Evolutionary conservation across 2,797 vertebrate species (phyloP).

Genomic region (Molothrus aeneus): DNA sequence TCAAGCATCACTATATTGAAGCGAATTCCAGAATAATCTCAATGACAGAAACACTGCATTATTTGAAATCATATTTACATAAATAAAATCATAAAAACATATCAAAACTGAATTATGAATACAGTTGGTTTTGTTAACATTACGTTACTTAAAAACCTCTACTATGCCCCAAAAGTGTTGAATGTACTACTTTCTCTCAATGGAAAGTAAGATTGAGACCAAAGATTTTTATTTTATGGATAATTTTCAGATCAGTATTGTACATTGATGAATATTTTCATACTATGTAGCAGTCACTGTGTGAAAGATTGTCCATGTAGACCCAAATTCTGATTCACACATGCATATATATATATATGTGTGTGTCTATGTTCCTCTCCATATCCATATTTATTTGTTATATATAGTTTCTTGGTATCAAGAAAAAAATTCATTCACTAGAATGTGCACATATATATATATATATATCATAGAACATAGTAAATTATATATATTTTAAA

Average conservation of each 20-base stretch:
- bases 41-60: not conserved
- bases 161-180: not conserved
- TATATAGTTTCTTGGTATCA: not conserved
- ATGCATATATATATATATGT: rapidly evolving
- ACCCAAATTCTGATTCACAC: not conserved
- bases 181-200: not conserved
- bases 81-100: not conserved
- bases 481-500: not conserved
- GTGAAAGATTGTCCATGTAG: not conserved
- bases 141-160: not conserved
- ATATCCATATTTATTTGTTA: not conserved
- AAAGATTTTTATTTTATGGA: not conserved
- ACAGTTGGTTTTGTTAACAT: not conserved
- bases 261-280: not conserved
- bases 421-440: not conserved
- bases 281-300: not conserved
- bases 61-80: not conserved
- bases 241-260: not conserved
- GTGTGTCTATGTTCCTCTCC: not conserved
- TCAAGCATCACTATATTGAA: not conserved
- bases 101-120: not conserved
- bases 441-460: not conserved
- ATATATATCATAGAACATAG: not conserved
- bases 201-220: not conserved
- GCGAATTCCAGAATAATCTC: not conserved